These are phyloP conservation scores for Pelusios castaneus DNA, from an alignment of 2,113 vertebrate species.

Conservation along the genomic window DNA sequence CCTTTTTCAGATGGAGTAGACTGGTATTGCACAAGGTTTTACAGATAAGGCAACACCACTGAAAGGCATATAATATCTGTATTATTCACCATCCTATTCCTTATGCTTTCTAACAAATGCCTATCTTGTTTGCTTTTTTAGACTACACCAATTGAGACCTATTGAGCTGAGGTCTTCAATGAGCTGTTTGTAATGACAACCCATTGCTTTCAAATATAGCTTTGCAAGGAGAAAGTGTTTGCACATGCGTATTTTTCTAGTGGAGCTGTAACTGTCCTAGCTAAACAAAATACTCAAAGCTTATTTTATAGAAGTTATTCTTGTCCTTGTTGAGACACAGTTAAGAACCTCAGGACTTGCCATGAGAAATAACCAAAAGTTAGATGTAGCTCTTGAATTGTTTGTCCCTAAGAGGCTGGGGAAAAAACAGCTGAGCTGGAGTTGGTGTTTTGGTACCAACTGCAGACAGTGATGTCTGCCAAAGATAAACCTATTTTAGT, in stretches of 20 bases:
- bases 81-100: not conserved
- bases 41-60: accelerated
- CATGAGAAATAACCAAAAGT: not conserved
- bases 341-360: not conserved
- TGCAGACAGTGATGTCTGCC: not conserved
- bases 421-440: not conserved
- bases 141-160: not conserved
- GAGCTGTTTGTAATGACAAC: not conserved
- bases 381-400: not conserved
- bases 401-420: not conserved
- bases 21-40: not conserved
- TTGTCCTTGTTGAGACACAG: not conserved
- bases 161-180: not conserved
- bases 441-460: not conserved
- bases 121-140: not conserved
- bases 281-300: not conserved
- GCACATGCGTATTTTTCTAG: not conserved
- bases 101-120: not conserved
- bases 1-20: not conserved
- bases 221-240: not conserved
- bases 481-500: not conserved
- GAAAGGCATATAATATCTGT: not conserved
- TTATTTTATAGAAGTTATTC: not conserved
- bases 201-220: not conserved
- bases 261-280: not conserved